These are phyloP conservation scores for Druon quercuslanigerum DNA, from an alignment of 1,140 invertebrate genomes.

Conservation along the genomic window DNA sequence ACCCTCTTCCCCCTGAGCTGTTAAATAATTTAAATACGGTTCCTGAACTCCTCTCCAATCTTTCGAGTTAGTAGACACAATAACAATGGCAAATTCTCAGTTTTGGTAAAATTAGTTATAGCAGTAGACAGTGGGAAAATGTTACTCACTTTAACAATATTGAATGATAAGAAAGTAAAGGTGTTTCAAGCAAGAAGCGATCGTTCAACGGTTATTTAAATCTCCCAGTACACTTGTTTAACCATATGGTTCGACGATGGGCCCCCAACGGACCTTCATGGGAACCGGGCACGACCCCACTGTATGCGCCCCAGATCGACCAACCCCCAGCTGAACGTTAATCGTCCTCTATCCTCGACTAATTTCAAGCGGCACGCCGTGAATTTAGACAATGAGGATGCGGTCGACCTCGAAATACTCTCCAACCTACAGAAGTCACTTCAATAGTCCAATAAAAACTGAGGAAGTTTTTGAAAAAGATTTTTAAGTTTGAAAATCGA, in stretches of 20 bases:
- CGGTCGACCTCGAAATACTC: slow-evolving; percentile 51
- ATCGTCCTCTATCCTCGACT: slow-evolving; percentile 65
- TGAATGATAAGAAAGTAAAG: slow-evolving; percentile 7
- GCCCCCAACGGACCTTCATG: slow-evolving; percentile 75
- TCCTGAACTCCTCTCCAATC: too few species aligned
- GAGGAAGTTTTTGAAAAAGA: too few species aligned
- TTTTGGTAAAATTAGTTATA: too few species aligned
- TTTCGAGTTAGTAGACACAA: too few species aligned
- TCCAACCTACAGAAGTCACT: neutral
- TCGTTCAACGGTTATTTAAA: slow-evolving; percentile 75
- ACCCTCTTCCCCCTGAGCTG: too few species aligned
- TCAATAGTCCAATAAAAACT: too few species aligned
- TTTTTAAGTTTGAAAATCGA: too few species aligned
- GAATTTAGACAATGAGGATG: slow-evolving; percentile 66
- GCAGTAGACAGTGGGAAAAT: too few species aligned
- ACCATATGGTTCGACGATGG: slow-evolving; percentile 70
- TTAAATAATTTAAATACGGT: too few species aligned
- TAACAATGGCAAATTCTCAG: too few species aligned
- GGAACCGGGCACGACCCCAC: slow-evolving; percentile 67
- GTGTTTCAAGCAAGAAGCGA: neutral
- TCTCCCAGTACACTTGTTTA: slow-evolving; percentile 66
- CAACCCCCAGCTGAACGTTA: slow-evolving; percentile 61
- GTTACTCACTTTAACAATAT: too few species aligned
- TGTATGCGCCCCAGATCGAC: slow-evolving; percentile 46
- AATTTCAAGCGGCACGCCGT: slow-evolving; percentile 63